phyloP scores from a whole-genome alignment of 1,140 invertebrate species.

The Lutraria rhynchaena region DNA sequence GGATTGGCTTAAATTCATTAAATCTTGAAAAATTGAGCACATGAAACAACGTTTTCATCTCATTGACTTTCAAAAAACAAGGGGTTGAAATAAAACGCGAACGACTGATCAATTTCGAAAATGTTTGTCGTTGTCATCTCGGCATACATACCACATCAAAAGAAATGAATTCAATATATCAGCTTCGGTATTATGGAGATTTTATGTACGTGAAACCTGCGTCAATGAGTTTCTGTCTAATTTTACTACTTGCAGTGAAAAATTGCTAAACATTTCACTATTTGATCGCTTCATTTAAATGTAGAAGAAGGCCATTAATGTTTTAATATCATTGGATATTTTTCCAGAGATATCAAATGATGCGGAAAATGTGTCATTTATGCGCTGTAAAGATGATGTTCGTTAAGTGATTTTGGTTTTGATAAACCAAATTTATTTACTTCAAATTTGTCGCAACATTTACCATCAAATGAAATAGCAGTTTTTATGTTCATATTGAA shows the following conservation, averaged over 20 bases:
- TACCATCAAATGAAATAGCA: constrained; percentile 41
- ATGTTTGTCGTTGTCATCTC: no score
- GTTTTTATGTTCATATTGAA: neutral
- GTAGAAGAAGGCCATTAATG: constrained; percentile 30
- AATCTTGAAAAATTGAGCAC: no score
- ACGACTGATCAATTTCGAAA: no score
- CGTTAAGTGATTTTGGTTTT: constrained; percentile 33
- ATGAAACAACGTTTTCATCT: no score
- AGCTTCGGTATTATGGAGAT: constrained; percentile 8
- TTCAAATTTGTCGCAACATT: constrained; percentile 46
- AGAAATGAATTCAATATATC: neutral
- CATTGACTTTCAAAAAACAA: no score
- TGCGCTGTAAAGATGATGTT: constrained; percentile 12
- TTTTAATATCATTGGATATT: constrained; percentile 22
- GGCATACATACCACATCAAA: constrained; percentile 10
- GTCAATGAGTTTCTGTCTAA: neutral
- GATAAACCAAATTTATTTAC: constrained; percentile 42
- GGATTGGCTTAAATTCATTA: no score
- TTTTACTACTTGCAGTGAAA: constrained; percentile 11
- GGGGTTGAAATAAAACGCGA: no score
- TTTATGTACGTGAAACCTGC: constrained; percentile 5
- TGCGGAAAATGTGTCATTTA: constrained; percentile 41
- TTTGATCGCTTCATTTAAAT: constrained; percentile 34
- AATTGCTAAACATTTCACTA: constrained; percentile 29
- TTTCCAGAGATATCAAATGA: constrained; percentile 34